phyloP scores from a whole-genome alignment of 2,888 invertebrate species.

The Heteromurus nitidus region DNA sequence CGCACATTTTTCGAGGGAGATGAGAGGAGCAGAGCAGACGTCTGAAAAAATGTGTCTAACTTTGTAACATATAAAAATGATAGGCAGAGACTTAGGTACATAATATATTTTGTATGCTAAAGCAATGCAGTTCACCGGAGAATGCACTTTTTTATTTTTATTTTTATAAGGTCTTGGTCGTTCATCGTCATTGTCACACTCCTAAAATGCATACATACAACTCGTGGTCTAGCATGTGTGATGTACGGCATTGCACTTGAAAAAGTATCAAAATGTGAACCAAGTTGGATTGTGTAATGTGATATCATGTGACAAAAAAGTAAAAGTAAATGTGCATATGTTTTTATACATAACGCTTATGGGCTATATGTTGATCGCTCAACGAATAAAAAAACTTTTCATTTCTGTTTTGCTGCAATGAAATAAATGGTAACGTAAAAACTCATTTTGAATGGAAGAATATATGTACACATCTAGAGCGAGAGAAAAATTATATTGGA shows the following conservation, averaged over 20 bases:
- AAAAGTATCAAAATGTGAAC: neutral
- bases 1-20: no score
- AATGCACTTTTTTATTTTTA: conserved; percentile 57
- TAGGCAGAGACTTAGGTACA: neutral
- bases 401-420: no score
- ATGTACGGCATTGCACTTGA: conserved; percentile 18
- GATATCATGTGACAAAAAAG: neutral
- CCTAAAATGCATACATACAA: no score
- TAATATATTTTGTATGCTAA: neutral
- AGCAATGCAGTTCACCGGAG: conserved; percentile 19
- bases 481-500: neutral
- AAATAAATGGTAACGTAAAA: neutral
- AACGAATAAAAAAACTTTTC: neutral
- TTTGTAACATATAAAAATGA: neutral
- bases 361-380: no score
- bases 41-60: conserved; percentile 1
- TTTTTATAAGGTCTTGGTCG: conserved; percentile 59
- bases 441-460: conserved; percentile 34
- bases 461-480: neutral
- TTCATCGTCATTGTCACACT: conserved; percentile 59
- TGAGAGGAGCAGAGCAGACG: conserved; percentile 5
- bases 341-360: no score
- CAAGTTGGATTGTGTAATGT: neutral
- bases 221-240: no score
- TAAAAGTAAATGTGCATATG: neutral